These are phyloP conservation scores for Phalacrocorax pelagicus DNA, from an alignment of 2,113 vertebrate species.

Conservation along the genomic window DNA sequence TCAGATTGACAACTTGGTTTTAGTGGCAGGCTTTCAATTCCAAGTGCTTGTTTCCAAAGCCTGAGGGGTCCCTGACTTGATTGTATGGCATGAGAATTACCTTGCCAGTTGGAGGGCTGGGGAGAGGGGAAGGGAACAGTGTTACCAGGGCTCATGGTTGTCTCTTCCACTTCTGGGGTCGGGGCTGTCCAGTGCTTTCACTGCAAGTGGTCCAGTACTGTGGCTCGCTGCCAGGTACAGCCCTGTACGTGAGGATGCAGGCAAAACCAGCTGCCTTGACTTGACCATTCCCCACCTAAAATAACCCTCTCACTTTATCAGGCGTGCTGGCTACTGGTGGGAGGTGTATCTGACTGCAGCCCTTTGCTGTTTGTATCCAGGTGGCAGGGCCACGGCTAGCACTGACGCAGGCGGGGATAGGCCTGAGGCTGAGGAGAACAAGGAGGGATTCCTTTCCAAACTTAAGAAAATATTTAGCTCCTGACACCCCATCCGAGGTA, in stretches of 20 bases:
- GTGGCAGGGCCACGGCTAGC: constrained; percentile 83
- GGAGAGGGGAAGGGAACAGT: not conserved
- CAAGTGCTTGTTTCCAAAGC: not conserved
- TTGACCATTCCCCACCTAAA: not conserved
- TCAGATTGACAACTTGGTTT: not conserved
- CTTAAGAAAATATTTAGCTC: constrained; percentile 91
- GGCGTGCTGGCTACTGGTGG: not conserved
- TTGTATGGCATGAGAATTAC: not conserved
- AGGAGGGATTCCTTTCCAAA: constrained; percentile 90
- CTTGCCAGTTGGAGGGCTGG: not conserved
- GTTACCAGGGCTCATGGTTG: not conserved
- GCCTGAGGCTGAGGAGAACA: constrained; percentile 81
- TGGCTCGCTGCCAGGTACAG: not conserved
- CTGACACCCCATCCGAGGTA: constrained; percentile 86
- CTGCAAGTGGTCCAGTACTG: not conserved
- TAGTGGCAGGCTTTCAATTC: not conserved
- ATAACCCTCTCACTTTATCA: not conserved
- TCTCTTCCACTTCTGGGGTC: not conserved
- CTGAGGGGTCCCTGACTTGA: not conserved
- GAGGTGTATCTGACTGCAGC: constrained; percentile 62
- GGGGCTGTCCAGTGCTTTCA: not conserved
- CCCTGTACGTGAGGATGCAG: not conserved
- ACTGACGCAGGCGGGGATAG: constrained; percentile 78
- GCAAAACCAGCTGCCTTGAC: not conserved
- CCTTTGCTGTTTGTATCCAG: constrained; percentile 85